Evolutionary conservation across 2,888 invertebrate species (phyloP).

Genomic region (Choreutis nemorana): DNA sequence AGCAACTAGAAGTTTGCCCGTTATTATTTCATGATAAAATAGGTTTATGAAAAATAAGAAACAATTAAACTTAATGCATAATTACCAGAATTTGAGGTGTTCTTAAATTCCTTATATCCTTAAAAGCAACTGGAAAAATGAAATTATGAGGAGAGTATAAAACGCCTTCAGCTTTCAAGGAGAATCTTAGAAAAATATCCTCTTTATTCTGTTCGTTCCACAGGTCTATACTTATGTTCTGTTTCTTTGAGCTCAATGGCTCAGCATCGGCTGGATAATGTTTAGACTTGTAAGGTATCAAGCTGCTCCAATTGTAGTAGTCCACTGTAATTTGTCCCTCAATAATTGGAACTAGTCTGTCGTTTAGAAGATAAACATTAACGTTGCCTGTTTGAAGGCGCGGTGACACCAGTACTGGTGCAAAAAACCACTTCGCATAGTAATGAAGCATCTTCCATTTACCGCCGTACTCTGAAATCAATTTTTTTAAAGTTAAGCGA

Average conservation of each 20-base stretch:
- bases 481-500: neutral
- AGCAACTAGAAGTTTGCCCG: too few species aligned
- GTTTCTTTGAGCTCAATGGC: conserved; percentile 29
- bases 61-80: conserved; percentile 3
- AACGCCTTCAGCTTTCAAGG: conserved; percentile 52
- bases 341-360: conserved; percentile 50
- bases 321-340: conserved; percentile 62
- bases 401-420: conserved; percentile 75
- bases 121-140: conserved; percentile 69
- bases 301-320: conserved; percentile 66
- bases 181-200: conserved; percentile 47
- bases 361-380: conserved; percentile 71
- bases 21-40: too few species aligned
- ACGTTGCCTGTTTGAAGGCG: conserved; percentile 58
- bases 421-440: conserved; percentile 85
- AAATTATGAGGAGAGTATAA: conserved; percentile 70
- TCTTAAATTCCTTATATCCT: conserved; percentile 54
- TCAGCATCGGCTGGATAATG: conserved; percentile 23
- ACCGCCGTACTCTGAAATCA: conserved; percentile 72
- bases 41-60: conserved; percentile 4
- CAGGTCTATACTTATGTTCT: conserved; percentile 23
- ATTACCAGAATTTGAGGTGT: conserved; percentile 66
- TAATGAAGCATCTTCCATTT: conserved; percentile 92
- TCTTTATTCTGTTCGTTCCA: conserved; percentile 25
- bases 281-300: conserved; percentile 35